Base-by-base conservation (phyloP, 2,797 vertebrate genomes). In the Sebastes diploproa region DNA sequence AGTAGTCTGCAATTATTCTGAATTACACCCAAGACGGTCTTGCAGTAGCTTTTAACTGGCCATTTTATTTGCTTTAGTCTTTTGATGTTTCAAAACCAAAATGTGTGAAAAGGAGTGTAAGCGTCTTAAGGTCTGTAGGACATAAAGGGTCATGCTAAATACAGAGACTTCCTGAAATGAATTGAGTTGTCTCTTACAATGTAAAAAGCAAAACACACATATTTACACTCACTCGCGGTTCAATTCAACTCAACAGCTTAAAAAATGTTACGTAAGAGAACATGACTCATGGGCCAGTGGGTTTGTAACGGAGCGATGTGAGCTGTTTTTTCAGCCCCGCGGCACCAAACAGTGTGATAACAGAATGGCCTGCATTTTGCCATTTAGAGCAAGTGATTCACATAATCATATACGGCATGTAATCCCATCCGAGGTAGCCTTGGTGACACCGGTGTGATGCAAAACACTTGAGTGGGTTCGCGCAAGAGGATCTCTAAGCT, bases 1-100 rank as follows among this genome's bases (percentile, higher is more conserved):
- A 55, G 82, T 4, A 92, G 84, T 78, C 89, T 92, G 84, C 88
- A 93, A 94, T 93, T 92, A 92, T 82, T 84, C 70, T 65, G 77
- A 91, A 90, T 91, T 89, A 88, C 91, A 90, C 88, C 85, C 88
- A 81, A 83, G 71, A 83, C 52, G 16, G 67, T 67, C 38, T 55
- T 32, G 73, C 77, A 73, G 80, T n/a, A 72, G 84, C 67, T 86
- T 91, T 90, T 75, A 92, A 85, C 77, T 34, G n/a, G 7, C 13
- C 12, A 64, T 79, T 84, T 85, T 81, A 83, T 88, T 89, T 86
- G 71, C 55, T 80, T 86, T 23, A 9, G 74, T 50, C 77, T 42
- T 75, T 76, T 84, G 77, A 93, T 88, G 82, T 71, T 18, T 72
- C 62, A 54, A 63, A 86, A 72, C 13, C 20, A 50, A 68, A 27